Evolutionary conservation across 1,140 invertebrate species (phyloP), one percentile per base, ranked within the genome.

Genomic region (Zelostemma sp.): DNA sequence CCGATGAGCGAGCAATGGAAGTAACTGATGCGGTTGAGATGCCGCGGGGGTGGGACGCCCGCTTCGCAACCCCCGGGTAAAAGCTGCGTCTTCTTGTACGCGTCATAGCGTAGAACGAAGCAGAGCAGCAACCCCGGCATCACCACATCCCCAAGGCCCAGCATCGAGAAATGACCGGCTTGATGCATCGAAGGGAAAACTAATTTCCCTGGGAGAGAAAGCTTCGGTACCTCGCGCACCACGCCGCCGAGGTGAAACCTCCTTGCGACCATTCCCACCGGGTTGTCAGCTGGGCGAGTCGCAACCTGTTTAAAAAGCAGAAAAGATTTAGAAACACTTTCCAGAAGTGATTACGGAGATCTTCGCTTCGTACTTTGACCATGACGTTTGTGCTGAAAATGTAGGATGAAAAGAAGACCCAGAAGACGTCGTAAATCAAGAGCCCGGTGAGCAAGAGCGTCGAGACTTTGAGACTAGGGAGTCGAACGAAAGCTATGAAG

Each of bases 351-450:
- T n/a, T n/a, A n/a, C n/a, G n/a, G n/a, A n/a, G n/a, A n/a, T n/a
- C n/a, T n/a, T 25, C 21, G 21, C 8, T 25, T 3, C 3, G 89
- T 70, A 95, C 94, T 88, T 97, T 97, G 55, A 99, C 96, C 97
- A 99, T 99, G 53, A 99, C 96, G 81, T 99, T 99, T 77, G 97
- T 95, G 86, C 95, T 98, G 88, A 98, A 99, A 79, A 99, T 97
- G 80, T 98, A 98, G 0, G 96, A 97, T 3, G 96, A 98, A 87
- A 98, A 98, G 86, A 99, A 98, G 16, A 98, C 97, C 97, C 97
- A 98, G 86, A 99, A 98, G 21, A 98, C 96, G 86, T 99, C 97
- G 81, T 99, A 99, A 43, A 99, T 93, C 40, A 98, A 90, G 70
- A 98, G 88, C 21, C 96, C 97, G 41, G 96, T 97, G 66, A 98